Evolutionary conservation across 2,888 invertebrate species (phyloP), one percentile per base, ranked within the genome.

Genomic region (Eristalinus aeneus): DNA sequence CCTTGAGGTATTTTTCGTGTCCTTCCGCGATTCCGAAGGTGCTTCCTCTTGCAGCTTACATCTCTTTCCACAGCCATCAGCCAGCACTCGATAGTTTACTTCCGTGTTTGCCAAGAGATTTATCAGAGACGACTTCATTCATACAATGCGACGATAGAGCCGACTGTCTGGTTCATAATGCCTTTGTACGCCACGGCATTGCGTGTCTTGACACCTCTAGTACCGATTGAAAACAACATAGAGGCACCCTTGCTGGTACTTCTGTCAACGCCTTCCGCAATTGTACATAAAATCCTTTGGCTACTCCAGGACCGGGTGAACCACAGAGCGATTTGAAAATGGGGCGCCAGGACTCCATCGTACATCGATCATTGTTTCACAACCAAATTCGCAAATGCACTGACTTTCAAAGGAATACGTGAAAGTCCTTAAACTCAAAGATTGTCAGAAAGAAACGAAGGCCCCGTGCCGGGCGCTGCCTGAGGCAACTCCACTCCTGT

Each of bases 191-290:
- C 68, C 20, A 16, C n/a, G 23, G 0, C 31, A 10, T 61, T 23
- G 9, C 8, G 22, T 65, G 61, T 72, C 71, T 76, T 76, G 75
- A 81, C 81, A 81, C 69, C 34, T 76, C 31, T 71, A 75, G 65
- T 46, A 39, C 39, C 8, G 16, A 27, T 75, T 16, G 58, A 31
- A 22, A 12, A 27, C 54, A 74, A 69, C 10, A 68, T 46, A 11
- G 16, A 67, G 12, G 60, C 20, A 34, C 23, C 67, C 36, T 27
- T 20, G 32, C 39, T 68, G 68, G 64, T 65, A n/a, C 11, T 53
- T 27, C 23, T 10, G 10, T 32, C 32, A 36, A 6, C 63, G 1
- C 72, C 23, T 34, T 10, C 22, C 23, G 12, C n/a, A 54, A 61
- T 16, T n/a, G 5, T 11, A 10, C 27, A 20, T 22, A 23, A 77